Percentiles rank a stretch among this genome's conserved stretches.
Evolutionary conservation across 2,888 invertebrate species (phyloP).

Genomic region (Chloromyia formosa): DNA sequence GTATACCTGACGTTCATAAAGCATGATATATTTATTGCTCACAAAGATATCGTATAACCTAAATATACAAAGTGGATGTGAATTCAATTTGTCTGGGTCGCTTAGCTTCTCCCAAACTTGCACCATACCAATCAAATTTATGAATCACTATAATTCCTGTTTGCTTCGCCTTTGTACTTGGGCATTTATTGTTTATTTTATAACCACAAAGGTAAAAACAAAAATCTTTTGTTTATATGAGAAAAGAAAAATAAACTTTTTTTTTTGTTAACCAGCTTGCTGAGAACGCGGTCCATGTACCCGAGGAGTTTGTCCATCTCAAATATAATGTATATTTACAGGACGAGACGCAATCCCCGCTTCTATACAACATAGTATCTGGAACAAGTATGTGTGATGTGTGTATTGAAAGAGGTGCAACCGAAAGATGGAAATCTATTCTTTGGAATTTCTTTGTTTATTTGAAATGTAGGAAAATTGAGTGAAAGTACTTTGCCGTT

Average conservation of each 20-base stretch:
- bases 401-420: constrained; percentile 19
- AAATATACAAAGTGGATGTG: background rate
- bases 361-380: no score
- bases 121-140: constrained; percentile 8
- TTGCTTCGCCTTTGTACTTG: constrained; percentile 12
- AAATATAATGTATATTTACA: background rate
- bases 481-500: constrained; percentile 36
- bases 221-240: constrained; percentile 38
- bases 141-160: constrained; percentile 33
- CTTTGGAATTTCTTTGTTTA: constrained; percentile 43
- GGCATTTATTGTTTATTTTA: constrained; percentile 33
- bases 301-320: background rate
- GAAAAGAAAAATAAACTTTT: constrained; percentile 9
- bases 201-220: constrained; percentile 42
- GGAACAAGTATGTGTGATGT: no score
- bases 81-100: constrained; percentile 16
- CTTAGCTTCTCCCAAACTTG: background rate
- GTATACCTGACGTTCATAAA: constrained; percentile 20
- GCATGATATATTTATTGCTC: constrained; percentile 1
- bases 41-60: background rate
- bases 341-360: no score
- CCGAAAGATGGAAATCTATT: constrained; percentile 1
- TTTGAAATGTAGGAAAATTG: constrained; percentile 38
- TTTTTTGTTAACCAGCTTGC: constrained; percentile 6
- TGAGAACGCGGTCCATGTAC: background rate